Base-by-base conservation (phyloP, 2,888 invertebrate species). In the Yponomeuta cagnagella region DNA sequence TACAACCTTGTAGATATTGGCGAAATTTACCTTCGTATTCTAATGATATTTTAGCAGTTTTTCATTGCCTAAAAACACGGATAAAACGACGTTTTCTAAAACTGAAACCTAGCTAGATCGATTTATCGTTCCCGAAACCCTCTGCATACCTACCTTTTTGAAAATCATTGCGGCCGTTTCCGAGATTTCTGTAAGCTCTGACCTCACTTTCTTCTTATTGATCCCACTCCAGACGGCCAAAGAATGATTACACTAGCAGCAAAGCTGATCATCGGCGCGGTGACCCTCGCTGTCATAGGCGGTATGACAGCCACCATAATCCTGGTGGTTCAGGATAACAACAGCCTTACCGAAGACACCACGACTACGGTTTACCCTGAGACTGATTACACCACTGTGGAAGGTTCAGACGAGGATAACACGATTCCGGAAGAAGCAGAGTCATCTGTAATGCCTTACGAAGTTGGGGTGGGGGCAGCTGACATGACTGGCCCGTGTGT, bases 401-500 rank as follows among this genome's bases (percentile, higher is more conserved):
- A 58, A 66, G 2, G 69, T 71, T 66, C 73, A 52, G 43, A 52
- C 10, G 33, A 69, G 10, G 52, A 69, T 1, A 68, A 76, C 10
- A 68, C 74, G 15, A 65, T 70, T 0, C 72, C 73, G 0, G 31
- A 31, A 15, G 31, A 52, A 15, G 0, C 68, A 4, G 65, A 10
- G 43, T 15, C 48, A 30, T 12, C 43, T 43, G 74, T 74, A 0
- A 37, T 76, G 0, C 73, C 76, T 48, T 90, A 85, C 69, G 74
- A 81, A 70, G 90, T 98, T 52, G 98, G 98, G 5, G 95, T 97
- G 8, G 98, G 98, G 0, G 96, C 97, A 68, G 96, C 96, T 2
- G 98, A 98, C 86, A 95, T 96, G 80, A 98, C 98, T 0, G 98
- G 98, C 33, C 98, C 98, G 0, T 94, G 96, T n/a, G 97, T 96